Percentiles rank a stretch among this genome's conserved stretches.
phyloP scores from a whole-genome alignment of 2,113 vertebrate genomes.

The Corvus cornix region DNA sequence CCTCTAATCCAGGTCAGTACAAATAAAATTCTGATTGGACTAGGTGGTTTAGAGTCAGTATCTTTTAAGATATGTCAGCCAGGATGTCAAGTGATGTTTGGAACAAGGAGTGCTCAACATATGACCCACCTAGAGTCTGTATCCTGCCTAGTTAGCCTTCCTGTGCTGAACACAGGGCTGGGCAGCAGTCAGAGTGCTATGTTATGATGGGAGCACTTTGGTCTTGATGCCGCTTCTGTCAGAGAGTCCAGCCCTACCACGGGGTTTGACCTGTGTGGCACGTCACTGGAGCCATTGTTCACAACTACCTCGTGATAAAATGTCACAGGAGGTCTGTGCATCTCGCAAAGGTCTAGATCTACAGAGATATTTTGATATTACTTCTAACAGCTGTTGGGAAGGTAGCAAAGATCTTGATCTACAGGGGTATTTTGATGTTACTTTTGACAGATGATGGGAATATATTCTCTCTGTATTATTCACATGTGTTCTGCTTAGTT shows the following conservation, averaged over 20 bases:
- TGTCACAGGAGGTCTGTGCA: not conserved
- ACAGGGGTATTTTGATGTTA: not conserved
- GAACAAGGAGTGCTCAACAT: not conserved
- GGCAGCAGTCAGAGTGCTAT: not conserved
- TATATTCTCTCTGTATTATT: not conserved
- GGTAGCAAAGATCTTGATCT: not conserved
- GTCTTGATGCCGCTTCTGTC: not conserved
- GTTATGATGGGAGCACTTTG: not conserved
- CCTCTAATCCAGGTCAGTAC: not conserved
- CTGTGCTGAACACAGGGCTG: not conserved
- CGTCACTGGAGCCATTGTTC: not conserved
- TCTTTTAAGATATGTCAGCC: not conserved
- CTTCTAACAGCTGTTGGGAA: not conserved
- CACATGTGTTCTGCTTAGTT: not conserved
- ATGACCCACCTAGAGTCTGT: not conserved
- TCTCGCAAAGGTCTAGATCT: not conserved
- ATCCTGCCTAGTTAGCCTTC: not conserved
- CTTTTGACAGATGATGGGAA: not conserved
- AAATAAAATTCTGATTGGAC: not conserved
- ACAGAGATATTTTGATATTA: not conserved
- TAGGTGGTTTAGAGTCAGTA: not conserved
- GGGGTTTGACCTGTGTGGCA: not conserved
- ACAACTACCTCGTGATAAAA: not conserved
- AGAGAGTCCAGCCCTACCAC: fast-evolving
- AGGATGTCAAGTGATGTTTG: not conserved